These are phyloP conservation scores for Hermetia illucens DNA, from an alignment of 1,140 invertebrate genomes.

Conservation along the genomic window DNA sequence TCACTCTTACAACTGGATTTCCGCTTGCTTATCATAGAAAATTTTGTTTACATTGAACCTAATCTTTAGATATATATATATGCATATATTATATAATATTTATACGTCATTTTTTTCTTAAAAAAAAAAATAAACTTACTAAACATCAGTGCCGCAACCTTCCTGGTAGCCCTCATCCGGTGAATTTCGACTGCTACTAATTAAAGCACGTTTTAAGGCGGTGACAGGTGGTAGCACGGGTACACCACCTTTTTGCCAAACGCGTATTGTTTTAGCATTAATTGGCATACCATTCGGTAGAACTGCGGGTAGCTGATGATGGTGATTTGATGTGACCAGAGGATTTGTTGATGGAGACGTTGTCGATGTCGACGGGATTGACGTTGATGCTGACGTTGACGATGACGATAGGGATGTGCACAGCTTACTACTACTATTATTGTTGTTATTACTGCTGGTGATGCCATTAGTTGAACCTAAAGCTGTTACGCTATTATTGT, in stretches of 20 bases:
- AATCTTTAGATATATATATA: too few species aligned
- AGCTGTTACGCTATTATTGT: constrained; percentile 12
- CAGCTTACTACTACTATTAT: constrained; percentile 10
- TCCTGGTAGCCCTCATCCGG: constrained; percentile 85
- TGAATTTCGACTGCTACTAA: constrained; percentile 62
- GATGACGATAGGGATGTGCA: constrained; percentile 21
- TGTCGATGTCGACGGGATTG: constrained; percentile 7
- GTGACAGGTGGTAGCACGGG: constrained; percentile 66
- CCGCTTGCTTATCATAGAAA: too few species aligned
- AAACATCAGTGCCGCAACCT: constrained; percentile 82
- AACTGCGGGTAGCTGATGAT: constrained; percentile 17
- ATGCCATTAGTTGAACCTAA: not conserved
- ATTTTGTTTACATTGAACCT: too few species aligned
- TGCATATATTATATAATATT: too few species aligned
- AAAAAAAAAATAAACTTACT: too few species aligned
- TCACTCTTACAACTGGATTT: too few species aligned
- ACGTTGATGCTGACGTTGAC: constrained; percentile 22
- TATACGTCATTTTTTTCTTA: too few species aligned
- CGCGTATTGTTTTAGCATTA: constrained; percentile 60
- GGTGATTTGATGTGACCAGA: constrained; percentile 15
- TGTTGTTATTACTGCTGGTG: constrained; percentile 1
- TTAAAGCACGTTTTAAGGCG: constrained; percentile 60
- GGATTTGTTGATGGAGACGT: constrained; percentile 16
- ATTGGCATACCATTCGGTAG: constrained; percentile 29
- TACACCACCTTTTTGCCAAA: constrained; percentile 69